Conservation (phyloP, 1,140 invertebrate genomes). For the Coptotermes formosanus region DNA sequence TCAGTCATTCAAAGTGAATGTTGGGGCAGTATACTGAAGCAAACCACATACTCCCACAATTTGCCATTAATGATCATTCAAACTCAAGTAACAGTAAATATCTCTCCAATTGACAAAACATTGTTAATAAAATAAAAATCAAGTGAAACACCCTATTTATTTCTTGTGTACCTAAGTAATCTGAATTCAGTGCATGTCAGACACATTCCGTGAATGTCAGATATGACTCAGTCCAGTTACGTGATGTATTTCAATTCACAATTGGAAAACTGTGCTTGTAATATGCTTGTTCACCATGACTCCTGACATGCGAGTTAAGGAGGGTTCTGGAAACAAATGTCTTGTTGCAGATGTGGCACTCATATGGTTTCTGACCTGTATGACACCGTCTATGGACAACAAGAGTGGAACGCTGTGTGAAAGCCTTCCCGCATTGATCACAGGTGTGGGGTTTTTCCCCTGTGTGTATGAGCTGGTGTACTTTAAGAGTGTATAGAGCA, state of each 20-base stretch:
- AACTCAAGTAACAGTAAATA: too few species aligned
- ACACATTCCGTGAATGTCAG: too few species aligned
- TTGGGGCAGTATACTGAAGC: too few species aligned
- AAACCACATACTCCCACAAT: too few species aligned
- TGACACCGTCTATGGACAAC: slow-evolving; percentile 75
- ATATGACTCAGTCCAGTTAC: too few species aligned
- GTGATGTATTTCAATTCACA: not conserved
- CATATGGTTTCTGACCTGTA: slow-evolving; percentile 74
- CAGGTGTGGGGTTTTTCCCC: slow-evolving; percentile 55
- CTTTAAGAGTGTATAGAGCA: slow-evolving; percentile 26
- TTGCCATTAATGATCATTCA: too few species aligned
- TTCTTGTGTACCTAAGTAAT: too few species aligned
- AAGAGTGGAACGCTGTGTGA: slow-evolving; percentile 73
- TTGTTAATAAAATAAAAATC: too few species aligned
- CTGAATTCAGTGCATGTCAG: too few species aligned
- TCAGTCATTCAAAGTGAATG: too few species aligned
- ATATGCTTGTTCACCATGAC: not conserved
- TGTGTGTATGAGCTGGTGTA: slow-evolving; percentile 38
- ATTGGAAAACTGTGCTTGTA: slow-evolving; percentile 11
- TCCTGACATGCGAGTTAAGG: slow-evolving; percentile 60
- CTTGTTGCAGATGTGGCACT: slow-evolving; percentile 66
- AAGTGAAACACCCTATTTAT: too few species aligned
- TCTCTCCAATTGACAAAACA: too few species aligned
- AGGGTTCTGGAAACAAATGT: slow-evolving; percentile 62
- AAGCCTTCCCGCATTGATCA: slow-evolving; percentile 63